Conservation (phyloP, 1,140 invertebrate genomes). For the Phymorhynchus buccinoides region DNA sequence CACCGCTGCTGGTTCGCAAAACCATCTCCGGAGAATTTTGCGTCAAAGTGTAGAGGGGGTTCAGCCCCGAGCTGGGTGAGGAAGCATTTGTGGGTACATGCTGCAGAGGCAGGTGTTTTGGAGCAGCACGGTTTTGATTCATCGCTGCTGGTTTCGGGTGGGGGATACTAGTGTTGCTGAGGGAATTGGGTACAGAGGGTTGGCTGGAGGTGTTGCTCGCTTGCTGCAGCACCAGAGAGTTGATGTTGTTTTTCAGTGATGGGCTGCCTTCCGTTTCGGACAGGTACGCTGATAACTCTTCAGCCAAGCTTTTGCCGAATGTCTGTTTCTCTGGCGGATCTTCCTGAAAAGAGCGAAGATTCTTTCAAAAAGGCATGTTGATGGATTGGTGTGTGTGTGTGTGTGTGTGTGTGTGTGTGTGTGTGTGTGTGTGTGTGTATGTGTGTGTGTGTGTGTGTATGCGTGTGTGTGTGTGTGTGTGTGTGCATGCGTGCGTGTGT, state of each 20-base stretch:
- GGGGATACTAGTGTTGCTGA: too few species aligned
- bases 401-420: neutral
- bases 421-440: neutral
- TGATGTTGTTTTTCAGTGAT: neutral
- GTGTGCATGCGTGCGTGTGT: neutral
- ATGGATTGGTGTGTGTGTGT: neutral
- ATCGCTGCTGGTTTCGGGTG: neutral
- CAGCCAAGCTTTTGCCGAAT: conserved; percentile 28
- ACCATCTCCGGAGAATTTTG: neutral
- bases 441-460: neutral
- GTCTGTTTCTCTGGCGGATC: neutral
- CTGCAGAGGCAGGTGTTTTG: neutral
- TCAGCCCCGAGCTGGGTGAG: neutral
- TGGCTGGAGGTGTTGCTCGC: neutral
- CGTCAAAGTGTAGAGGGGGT: neutral
- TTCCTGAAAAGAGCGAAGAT: conserved; percentile 3
- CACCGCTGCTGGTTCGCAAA: neutral
- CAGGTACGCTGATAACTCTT: conserved; percentile 30
- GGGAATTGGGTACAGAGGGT: too few species aligned
- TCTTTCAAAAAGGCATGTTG: neutral
- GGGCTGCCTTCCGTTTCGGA: neutral
- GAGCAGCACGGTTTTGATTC: neutral
- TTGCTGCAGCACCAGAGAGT: neutral
- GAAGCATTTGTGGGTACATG: neutral
- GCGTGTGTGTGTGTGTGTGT: conserved; percentile 15